Conservation (phyloP, 64 coral and sea anemone species). For the Pocillopora damicornis region DNA sequence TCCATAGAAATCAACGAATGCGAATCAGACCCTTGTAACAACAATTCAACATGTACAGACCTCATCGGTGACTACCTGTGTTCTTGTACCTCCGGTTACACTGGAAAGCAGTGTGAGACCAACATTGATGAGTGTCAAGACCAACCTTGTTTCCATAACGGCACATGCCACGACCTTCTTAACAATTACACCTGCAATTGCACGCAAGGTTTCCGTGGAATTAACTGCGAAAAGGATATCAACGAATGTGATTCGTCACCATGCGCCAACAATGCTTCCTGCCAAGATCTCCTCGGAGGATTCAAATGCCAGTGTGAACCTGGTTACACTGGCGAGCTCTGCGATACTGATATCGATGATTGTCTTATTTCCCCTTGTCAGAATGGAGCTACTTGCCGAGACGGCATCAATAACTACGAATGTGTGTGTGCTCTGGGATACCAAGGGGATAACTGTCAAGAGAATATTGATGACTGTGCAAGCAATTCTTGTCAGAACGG, state of each 20-base stretch:
- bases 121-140: constrained; percentile 74
- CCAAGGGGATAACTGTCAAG: constrained; percentile 26
- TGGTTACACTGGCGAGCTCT: constrained; percentile 50
- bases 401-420: constrained; percentile 17
- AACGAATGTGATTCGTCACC: constrained; percentile 44
- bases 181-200: constrained; percentile 71
- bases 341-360: constrained; percentile 49
- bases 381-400: constrained; percentile 41
- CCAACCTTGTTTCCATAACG: constrained; percentile 71
- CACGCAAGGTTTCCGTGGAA: constrained; percentile 49
- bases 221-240: constrained; percentile 50
- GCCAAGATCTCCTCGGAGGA: constrained; percentile 33
- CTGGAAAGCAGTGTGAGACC: constrained; percentile 49
- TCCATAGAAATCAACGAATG: constrained; percentile 67
- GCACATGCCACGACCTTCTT: constrained; percentile 55
- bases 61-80: constrained; percentile 51
- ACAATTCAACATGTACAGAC: constrained; percentile 51
- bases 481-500: constrained; percentile 40
- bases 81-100: constrained; percentile 40
- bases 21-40: constrained; percentile 53
- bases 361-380: constrained; percentile 21
- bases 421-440: constrained; percentile 25
- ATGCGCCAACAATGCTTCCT: constrained; percentile 57
- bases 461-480: constrained; percentile 38
- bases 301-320: constrained; percentile 51